Percentiles rank a stretch among this genome's conserved stretches.
phyloP scores from a whole-genome alignment of 2,888 invertebrate species.

The Cheilosia impressa region DNA sequence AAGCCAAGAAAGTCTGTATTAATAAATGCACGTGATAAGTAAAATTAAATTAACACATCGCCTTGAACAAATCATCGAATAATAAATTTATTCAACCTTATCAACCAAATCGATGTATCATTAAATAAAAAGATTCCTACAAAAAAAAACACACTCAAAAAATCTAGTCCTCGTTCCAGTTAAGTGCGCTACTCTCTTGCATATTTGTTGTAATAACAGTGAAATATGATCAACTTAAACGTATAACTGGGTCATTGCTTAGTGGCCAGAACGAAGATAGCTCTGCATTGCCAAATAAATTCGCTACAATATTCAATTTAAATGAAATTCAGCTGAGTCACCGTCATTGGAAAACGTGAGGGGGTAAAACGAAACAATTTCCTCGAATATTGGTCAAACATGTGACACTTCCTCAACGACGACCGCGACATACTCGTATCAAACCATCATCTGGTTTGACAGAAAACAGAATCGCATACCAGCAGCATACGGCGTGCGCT shows the following conservation, averaged over 20 bases:
- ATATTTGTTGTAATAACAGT: constrained; percentile 41
- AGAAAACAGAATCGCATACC: constrained; percentile 4
- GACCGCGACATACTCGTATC: not conserved
- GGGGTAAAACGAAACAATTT: not conserved
- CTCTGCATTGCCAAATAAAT: constrained; percentile 57
- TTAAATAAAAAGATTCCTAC: constrained; percentile 15
- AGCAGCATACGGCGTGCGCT: not conserved
- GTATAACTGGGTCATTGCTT: constrained; percentile 68
- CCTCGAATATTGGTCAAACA: constrained; percentile 15
- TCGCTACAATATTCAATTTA: constrained; percentile 44
- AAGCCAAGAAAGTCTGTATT: too few species aligned
- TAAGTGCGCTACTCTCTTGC: constrained; percentile 44
- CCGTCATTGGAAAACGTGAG: not conserved
- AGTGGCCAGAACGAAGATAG: constrained; percentile 54
- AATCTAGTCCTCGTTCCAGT: constrained; percentile 65
- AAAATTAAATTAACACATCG: not conserved
- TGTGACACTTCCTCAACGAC: constrained; percentile 6
- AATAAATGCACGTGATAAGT: too few species aligned
- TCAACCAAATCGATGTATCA: constrained; percentile 26
- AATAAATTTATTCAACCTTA: constrained; percentile 24
- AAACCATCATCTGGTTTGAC: constrained; percentile 14
- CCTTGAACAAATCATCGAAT: constrained; percentile 23
- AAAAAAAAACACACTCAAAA: constrained; percentile 2
- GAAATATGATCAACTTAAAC: not conserved
- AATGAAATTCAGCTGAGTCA: constrained; percentile 58